These are phyloP conservation scores for Amblyraja radiata DNA, from an alignment of 2,797 vertebrate species.

Conservation along the genomic window DNA sequence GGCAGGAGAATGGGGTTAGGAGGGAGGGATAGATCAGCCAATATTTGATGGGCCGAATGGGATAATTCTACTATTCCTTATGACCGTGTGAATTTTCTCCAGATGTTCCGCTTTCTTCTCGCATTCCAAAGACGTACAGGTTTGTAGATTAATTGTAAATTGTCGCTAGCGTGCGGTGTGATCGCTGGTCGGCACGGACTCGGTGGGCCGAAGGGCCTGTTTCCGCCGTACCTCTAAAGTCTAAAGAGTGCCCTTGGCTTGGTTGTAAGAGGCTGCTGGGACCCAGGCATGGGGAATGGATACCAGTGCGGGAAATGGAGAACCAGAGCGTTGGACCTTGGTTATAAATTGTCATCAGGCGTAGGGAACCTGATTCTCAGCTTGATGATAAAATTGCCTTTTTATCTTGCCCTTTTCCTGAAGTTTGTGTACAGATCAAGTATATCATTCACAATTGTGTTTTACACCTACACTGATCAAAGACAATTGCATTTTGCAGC, in stretches of 20 bases:
- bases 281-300: background rate
- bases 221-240: too few relatives aligned
- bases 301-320: background rate
- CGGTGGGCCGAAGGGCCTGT: too few relatives aligned
- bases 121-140: too few relatives aligned
- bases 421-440: background rate
- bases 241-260: background rate
- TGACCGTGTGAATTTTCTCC: too few relatives aligned
- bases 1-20: too few relatives aligned
- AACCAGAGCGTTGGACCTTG: background rate
- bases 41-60: too few relatives aligned
- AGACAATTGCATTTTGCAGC: conserved; percentile 54
- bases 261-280: background rate
- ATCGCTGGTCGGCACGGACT: too few relatives aligned
- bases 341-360: background rate
- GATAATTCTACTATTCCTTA: too few relatives aligned
- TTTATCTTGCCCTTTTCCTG: background rate
- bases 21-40: too few relatives aligned
- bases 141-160: too few relatives aligned
- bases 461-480: background rate
- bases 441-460: background rate
- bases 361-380: background rate
- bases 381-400: background rate
- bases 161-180: too few relatives aligned
- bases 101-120: too few relatives aligned